Base-by-base conservation (phyloP, 2,113 vertebrate species). In the Aspiorhynchus laticeps region DNA sequence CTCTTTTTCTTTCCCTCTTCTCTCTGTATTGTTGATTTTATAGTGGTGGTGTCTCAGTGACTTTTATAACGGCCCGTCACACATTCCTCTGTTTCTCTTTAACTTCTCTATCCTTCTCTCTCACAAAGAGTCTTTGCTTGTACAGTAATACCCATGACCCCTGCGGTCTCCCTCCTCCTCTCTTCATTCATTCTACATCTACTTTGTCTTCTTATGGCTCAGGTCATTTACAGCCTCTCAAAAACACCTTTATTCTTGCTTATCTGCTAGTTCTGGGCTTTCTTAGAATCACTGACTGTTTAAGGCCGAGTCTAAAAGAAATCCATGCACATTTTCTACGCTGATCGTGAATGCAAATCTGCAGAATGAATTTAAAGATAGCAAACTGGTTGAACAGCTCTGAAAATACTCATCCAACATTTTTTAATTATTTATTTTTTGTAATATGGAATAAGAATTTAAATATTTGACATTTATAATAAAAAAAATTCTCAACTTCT, bases 21-120 rank as follows among this genome's bases (percentile, higher is more conserved):
- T 65, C 46, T 31, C 78, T 61, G 53, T 61, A 80, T 41, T 80
- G 78, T 61, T 80, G 78, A 80, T 80, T 80, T n/a, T 80, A 80
- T 61, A 41, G 33, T 41, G 21, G 24, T 38, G 53, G 53, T 80
- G 53, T 79, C 77, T 59, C 31, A 0, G 56, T 80, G 78, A 82
- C 80, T 82, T 82, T 82, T 67, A 65, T 31, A 82, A 48, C 2
- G 41, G 61, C 15, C 31, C 10, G 26, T 28, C 65, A 71, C 63
- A 69, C 81, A 73, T 86, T 56, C 79, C 28, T 85, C 84, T 80
- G n/a, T 91, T 92, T 93, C 91, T 94, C 92, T 92, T 87, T 59
- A 88, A n/a, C 86, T 88, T 63, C 26, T 53, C n/a, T 69, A 26
- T 75, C 19, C 15, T 43, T 48, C 36, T 51, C 43, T 31, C 19